phyloP scores from a whole-genome alignment of 2,888 invertebrate genomes.

The Erebia epiphron region DNA sequence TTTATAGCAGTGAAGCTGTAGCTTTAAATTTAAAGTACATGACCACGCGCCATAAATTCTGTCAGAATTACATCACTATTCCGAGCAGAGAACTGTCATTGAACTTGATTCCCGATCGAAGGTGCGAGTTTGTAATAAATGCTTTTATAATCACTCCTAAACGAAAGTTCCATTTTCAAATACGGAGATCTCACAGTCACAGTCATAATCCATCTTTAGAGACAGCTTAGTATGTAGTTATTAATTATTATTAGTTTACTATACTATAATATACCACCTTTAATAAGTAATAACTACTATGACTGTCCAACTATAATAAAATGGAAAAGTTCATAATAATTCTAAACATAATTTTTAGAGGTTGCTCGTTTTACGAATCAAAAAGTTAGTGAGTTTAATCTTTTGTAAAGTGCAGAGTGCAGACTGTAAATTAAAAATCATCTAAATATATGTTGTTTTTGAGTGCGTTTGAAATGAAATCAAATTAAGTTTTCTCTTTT shows the following conservation, averaged over 20 bases:
- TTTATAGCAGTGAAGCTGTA: neutral
- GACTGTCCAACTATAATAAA: too few species aligned
- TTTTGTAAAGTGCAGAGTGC: too few species aligned
- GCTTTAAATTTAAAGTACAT: slow-evolving; percentile 23
- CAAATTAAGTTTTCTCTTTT: slow-evolving; percentile 12
- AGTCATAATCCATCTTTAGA: neutral
- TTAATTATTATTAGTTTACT: too few species aligned
- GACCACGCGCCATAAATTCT: slow-evolving; percentile 31
- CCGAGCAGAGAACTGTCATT: slow-evolving; percentile 50
- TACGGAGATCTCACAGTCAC: slow-evolving; percentile 16
- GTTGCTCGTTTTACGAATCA: too few species aligned
- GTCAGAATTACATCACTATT: slow-evolving; percentile 38
- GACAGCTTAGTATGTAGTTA: too few species aligned
- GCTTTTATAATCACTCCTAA: neutral
- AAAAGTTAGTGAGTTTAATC: too few species aligned
- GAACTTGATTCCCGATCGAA: slow-evolving; percentile 59
- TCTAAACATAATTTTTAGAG: too few species aligned
- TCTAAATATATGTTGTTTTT: neutral
- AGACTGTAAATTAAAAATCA: neutral
- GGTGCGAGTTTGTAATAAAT: neutral
- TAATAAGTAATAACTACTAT: too few species aligned
- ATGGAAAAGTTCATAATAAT: too few species aligned
- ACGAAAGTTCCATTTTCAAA: slow-evolving; percentile 25
- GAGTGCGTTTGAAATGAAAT: slow-evolving; percentile 6
- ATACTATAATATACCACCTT: too few species aligned